phyloP scores from a whole-genome alignment of 1,140 invertebrate species.

The Drosophila lacertosa region DNA sequence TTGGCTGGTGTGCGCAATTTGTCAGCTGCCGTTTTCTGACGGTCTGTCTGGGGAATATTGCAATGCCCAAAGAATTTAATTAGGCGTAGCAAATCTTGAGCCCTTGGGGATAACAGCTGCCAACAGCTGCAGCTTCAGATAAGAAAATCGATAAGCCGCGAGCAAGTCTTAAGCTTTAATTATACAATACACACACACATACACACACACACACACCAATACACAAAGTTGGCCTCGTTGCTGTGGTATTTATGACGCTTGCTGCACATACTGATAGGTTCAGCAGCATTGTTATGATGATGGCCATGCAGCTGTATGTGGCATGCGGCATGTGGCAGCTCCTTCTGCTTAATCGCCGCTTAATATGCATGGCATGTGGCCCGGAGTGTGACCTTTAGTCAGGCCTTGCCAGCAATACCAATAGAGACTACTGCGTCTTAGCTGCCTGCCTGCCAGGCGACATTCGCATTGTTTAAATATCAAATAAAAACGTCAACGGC shows the following conservation, averaged over 20 bases:
- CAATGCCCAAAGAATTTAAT: slow-evolving; percentile 56
- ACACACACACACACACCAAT: slow-evolving; percentile 1
- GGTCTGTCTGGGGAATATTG: not conserved
- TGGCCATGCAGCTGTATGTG: slow-evolving; percentile 36
- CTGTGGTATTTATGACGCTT: slow-evolving; percentile 61
- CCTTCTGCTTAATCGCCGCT: slow-evolving; percentile 63
- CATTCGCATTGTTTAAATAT: slow-evolving; percentile 49
- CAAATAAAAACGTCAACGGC: slow-evolving; percentile 50
- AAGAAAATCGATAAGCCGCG: slow-evolving; percentile 71
- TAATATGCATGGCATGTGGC: slow-evolving; percentile 75
- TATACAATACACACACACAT: slow-evolving; percentile 45
- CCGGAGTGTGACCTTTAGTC: slow-evolving; percentile 55
- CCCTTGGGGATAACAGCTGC: slow-evolving; percentile 18
- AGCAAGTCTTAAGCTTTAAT: slow-evolving; percentile 65
- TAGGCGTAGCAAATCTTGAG: slow-evolving; percentile 32
- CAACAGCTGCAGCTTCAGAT: slow-evolving; percentile 23
- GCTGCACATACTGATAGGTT: slow-evolving; percentile 57
- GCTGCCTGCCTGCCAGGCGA: not conserved
- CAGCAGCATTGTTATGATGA: slow-evolving; percentile 47
- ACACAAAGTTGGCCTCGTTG: no score
- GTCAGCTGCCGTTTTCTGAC: slow-evolving; percentile 8
- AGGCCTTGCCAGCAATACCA: slow-evolving; percentile 33
- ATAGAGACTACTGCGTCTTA: not conserved
- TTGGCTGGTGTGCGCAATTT: slow-evolving; percentile 34
- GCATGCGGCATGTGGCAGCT: slow-evolving; percentile 14